These are phyloP conservation scores for Drosophila falleni DNA, from an alignment of 2,888 invertebrate genomes.

Conservation along the genomic window DNA sequence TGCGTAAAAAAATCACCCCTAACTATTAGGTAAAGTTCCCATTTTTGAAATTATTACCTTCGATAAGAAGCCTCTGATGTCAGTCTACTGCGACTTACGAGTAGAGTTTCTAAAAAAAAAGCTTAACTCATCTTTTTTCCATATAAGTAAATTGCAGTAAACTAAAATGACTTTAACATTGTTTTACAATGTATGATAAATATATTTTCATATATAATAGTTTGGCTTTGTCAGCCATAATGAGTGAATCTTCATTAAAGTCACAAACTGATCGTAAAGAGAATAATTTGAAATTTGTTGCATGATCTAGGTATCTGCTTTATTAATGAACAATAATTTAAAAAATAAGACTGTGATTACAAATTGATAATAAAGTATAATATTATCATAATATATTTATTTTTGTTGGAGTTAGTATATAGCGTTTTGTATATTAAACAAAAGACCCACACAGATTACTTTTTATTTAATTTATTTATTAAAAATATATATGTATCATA, in stretches of 20 bases:
- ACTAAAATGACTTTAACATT: constrained; percentile 6
- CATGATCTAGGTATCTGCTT: neutral
- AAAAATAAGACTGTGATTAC: no score
- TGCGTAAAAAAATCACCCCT: neutral
- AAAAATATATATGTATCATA: no score
- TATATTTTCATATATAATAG: neutral
- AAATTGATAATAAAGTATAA: no score
- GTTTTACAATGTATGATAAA: constrained; percentile 11
- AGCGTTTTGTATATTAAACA: no score
- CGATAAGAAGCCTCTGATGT: constrained; percentile 7
- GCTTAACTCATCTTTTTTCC: constrained; percentile 7
- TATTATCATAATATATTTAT: no score
- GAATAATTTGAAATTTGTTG: neutral
- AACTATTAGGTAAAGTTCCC: neutral
- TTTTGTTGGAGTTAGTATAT: no score
- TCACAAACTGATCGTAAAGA: neutral
- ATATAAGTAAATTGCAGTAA: neutral
- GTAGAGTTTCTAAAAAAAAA: neutral
- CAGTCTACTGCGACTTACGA: constrained; percentile 6
- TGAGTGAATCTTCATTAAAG: constrained; percentile 2
- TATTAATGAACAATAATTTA: no score
- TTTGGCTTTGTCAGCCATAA: neutral
- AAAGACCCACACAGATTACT: no score
- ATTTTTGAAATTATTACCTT: constrained; percentile 2
- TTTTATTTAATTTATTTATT: no score